Base-by-base conservation (phyloP, 2,888 invertebrate species). In the Doris montereyensis region DNA sequence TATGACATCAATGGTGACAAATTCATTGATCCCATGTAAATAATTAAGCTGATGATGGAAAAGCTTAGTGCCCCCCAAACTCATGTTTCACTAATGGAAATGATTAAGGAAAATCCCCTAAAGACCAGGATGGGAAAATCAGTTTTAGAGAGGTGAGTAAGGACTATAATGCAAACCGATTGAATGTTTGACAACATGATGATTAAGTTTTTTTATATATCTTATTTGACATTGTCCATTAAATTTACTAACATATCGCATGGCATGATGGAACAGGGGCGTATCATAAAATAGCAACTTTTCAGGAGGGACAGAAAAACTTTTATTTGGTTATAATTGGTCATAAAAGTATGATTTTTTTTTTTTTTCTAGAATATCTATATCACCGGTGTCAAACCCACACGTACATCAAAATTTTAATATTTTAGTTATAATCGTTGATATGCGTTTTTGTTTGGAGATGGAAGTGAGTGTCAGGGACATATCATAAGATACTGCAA, bases 1-100 rank as follows among this genome's bases (percentile, higher is more conserved):
- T 98, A 96, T 92, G 97, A 98, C 91, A 95, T 95, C 82, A 96
- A 96, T 62, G 94, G 93, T 83, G 97, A 98, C 92, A 97, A 96
- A 60, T 97, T 94, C 90, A 94, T 98, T 85, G 97, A 97, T 91
- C 92, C 98, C 83, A 94, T 94, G 32, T 98, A 98, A 92, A 93
- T 98, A 84, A 98, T 98, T 92, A 93, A 95, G 32, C 98, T 98
- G 98, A 98, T 98, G 98, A 98, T 98, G 98, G 98, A 98, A 92
- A 95, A 96, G 81, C 92, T 98, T 78, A 97, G 96, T 10, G 97
- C 96, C 1, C 98, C 98, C 17, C 98, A 98, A 92, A 98, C 98
- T 0, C 98, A 98, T 92, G 93, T 98, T 76, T 96, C 96, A 0
- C 93, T 98, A 32, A 98, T 98, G 91, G 95, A 95, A 57, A 98